Percentiles rank a stretch among this genome's conserved stretches.
Conservation (phyloP, 2,888 invertebrate species). For the Drosophila recens region DNA sequence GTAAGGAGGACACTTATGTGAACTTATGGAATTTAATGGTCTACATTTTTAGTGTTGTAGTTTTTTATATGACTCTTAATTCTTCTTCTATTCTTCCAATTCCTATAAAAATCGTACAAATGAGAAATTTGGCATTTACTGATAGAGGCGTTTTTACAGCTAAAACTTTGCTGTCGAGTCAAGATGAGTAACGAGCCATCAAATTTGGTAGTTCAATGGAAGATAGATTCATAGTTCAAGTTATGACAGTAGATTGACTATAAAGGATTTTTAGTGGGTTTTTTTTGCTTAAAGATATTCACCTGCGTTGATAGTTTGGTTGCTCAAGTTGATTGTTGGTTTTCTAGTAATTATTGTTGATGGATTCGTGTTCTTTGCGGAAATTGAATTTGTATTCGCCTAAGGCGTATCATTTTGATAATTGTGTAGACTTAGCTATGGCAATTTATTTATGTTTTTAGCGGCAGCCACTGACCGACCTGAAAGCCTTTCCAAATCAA, state of each 20-base stretch:
- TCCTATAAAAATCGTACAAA: not conserved
- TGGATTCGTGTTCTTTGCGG: slow-evolving; percentile 42
- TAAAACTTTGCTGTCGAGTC: not conserved
- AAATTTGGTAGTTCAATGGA: too few relatives aligned
- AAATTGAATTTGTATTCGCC: slow-evolving; percentile 41
- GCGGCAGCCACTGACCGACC: slow-evolving; percentile 48
- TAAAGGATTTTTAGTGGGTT: slow-evolving; percentile 1
- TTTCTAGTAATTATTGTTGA: slow-evolving; percentile 35
- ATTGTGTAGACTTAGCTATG: slow-evolving; percentile 44
- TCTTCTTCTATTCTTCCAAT: too few relatives aligned
- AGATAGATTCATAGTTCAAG: not conserved
- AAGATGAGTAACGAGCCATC: not conserved
- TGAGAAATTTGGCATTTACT: not conserved
- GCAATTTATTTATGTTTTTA: slow-evolving; percentile 47
- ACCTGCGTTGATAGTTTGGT: not conserved
- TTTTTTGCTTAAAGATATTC: slow-evolving; percentile 6
- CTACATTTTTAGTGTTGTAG: too few relatives aligned
- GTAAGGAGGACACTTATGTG: too few relatives aligned
- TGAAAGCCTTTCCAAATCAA: slow-evolving; percentile 75
- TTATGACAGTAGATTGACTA: not conserved
- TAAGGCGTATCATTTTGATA: slow-evolving; percentile 56
- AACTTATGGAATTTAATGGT: too few relatives aligned
- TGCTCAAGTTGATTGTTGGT: slow-evolving; percentile 4
- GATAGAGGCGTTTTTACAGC: not conserved
- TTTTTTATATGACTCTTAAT: not conserved